A percentile compares a stretch with the other conserved stretches of the same genome.
Evolutionary conservation across 2,113 vertebrate genomes (phyloP).

Genomic region (Trogon melanurus): DNA sequence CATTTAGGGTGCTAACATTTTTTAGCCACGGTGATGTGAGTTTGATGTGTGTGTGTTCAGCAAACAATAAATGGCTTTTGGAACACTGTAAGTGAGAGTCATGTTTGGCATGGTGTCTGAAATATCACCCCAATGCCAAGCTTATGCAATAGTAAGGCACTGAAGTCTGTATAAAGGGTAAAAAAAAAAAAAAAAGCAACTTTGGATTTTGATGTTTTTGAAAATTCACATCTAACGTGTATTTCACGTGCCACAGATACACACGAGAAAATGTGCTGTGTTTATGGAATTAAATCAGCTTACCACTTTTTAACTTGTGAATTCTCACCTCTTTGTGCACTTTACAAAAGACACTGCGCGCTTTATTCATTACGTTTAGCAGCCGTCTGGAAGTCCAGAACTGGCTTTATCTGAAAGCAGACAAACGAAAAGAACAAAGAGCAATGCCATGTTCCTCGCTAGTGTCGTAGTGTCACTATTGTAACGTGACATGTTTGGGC

Average conservation of each 20-base stretch:
- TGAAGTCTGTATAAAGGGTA: neutral
- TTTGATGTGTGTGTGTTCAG: constrained; percentile 4
- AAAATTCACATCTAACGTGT: neutral
- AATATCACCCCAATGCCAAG: constrained; percentile 22
- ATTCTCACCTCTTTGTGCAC: neutral
- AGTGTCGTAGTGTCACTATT: rapidly evolving
- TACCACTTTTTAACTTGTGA: neutral
- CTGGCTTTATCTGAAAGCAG: neutral
- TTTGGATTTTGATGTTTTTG: neutral
- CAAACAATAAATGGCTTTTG: constrained; percentile 38
- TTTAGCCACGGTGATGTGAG: neutral
- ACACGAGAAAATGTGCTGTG: neutral
- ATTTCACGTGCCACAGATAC: neutral
- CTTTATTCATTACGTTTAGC: neutral
- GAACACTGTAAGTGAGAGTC: constrained; percentile 31
- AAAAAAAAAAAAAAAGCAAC: neutral
- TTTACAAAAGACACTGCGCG: neutral
- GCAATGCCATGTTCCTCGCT: neutral
- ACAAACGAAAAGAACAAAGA: neutral
- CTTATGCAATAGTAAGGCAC: neutral
- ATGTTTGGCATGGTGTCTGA: constrained; percentile 39
- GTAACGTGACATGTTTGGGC: neutral
- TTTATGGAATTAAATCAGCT: neutral
- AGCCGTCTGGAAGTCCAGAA: neutral
- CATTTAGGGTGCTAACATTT: neutral